Evolutionary conservation across 2,113 vertebrate species (phyloP), one percentile per base, ranked within the genome.

Genomic region (Lamprotornis superbus): DNA sequence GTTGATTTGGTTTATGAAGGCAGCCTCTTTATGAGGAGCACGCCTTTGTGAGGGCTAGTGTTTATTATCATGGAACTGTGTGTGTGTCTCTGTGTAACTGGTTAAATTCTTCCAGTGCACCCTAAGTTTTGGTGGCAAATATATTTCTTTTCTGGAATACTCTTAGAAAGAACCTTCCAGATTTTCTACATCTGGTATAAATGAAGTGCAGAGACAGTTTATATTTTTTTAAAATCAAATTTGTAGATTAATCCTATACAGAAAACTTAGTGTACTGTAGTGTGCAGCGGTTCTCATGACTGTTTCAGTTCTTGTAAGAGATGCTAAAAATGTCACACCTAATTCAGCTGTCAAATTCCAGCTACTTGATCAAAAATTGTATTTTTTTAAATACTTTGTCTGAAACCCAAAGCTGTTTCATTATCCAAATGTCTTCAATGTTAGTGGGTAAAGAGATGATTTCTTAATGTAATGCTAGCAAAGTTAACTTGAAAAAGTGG

Each of bases 281-380:
- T 92, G 53, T 65, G 53, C 56, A 57, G 50, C 8, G 5, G 16
- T 39, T 81, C 35, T 87, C 40, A 47, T 76, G 53, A 76, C 42
- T 28, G 15, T 71, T 65, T 60, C 74, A 65, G 30, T 47, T 93
- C 84, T 92, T 89, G 67, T 95, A 81, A 95, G 30, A 49, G 24
- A 47, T 60, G 21, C 22, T 88, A 87, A 87, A 83, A 95, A 90
- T 61, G 73, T 95, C 91, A 92, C 59, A 75, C 6, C 15, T 75
- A 93, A 89, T 97, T 70, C 55, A 89, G 49, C 40, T 91, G 71
- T 89, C 64, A 82, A 87, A 84, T 77, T 92, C 68, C 82, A 91
- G 76, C 49, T 95, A 27, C 79, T 93, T 90, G 31, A 86, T 93
- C 63, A 86, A 55, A 88, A 75, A 86, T 91, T 86, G 37, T 88